phyloP scores from a whole-genome alignment of 2,797 vertebrate species.

The Pangasius mekongensis region DNA sequence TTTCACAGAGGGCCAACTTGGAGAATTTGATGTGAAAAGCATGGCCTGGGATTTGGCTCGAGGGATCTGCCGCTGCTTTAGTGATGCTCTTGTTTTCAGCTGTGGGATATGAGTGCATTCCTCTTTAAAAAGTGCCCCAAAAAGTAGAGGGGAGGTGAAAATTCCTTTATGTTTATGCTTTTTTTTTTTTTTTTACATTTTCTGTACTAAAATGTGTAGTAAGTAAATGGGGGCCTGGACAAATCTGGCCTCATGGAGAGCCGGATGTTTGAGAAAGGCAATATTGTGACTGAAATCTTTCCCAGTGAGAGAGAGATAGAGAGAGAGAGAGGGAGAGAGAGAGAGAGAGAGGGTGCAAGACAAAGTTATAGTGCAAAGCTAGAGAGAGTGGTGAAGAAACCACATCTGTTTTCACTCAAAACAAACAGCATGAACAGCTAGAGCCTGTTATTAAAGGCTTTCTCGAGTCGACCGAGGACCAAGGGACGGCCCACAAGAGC shows the following conservation, averaged over 20 bases:
- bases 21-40: constrained; percentile 77
- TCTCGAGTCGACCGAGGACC: constrained; percentile 72
- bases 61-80: constrained; percentile 61
- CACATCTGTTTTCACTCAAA: constrained; percentile 85
- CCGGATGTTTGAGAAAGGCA: constrained; percentile 77
- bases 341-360: constrained; percentile 40
- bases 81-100: constrained; percentile 72
- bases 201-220: constrained; percentile 45
- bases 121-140: constrained; percentile 46
- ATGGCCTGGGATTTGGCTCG: constrained; percentile 61
- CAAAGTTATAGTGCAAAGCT: constrained; percentile 37
- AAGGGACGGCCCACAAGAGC: constrained; percentile 68
- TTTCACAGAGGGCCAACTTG: constrained; percentile 67
- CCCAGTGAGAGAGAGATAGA: constrained; percentile 52
- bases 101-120: constrained; percentile 63
- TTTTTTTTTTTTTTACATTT: constrained; percentile 32
- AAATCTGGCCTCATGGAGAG: constrained; percentile 65
- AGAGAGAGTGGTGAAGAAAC: constrained; percentile 53
- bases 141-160: constrained; percentile 18
- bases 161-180: constrained; percentile 67
- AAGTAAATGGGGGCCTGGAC: constrained; percentile 48
- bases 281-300: constrained; percentile 69
- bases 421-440: constrained; percentile 74
- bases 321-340: constrained; percentile 4
- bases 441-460: constrained; percentile 78